Evolutionary conservation across 2,888 invertebrate species (phyloP).

Genomic region (Notodonta dromedarius): DNA sequence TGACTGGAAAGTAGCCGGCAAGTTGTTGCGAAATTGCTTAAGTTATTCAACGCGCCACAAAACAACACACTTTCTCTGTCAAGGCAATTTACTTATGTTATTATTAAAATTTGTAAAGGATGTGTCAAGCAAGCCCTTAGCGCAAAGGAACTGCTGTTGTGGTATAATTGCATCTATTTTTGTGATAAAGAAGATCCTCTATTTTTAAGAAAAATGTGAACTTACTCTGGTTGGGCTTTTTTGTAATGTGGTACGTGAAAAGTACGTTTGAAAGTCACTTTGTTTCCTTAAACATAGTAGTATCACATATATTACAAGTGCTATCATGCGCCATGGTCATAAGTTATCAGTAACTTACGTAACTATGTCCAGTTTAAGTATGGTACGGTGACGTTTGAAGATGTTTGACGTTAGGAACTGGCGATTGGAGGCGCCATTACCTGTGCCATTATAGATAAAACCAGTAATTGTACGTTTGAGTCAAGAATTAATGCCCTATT

Average conservation of each 20-base stretch:
- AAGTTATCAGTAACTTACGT: not conserved
- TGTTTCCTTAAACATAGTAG: not conserved
- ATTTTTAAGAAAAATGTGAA: not conserved
- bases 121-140: no score
- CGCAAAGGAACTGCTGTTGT: not conserved
- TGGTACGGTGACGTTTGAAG: not conserved
- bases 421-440: not conserved
- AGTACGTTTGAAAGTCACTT: not conserved
- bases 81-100: not conserved
- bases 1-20: conserved; percentile 1
- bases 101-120: not conserved
- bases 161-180: not conserved
- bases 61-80: conserved; percentile 2
- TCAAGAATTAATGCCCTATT: no score
- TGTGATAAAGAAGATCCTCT: not conserved
- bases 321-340: not conserved
- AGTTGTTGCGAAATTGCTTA: conserved; percentile 1
- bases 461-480: no score
- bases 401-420: not conserved
- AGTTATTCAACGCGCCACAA: conserved; percentile 2
- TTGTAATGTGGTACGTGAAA: not conserved
- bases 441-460: not conserved
- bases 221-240: not conserved
- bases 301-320: not conserved
- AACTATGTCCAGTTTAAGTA: not conserved